phyloP scores from a whole-genome alignment of 2,113 vertebrate species.

The Recurvirostra avosetta region DNA sequence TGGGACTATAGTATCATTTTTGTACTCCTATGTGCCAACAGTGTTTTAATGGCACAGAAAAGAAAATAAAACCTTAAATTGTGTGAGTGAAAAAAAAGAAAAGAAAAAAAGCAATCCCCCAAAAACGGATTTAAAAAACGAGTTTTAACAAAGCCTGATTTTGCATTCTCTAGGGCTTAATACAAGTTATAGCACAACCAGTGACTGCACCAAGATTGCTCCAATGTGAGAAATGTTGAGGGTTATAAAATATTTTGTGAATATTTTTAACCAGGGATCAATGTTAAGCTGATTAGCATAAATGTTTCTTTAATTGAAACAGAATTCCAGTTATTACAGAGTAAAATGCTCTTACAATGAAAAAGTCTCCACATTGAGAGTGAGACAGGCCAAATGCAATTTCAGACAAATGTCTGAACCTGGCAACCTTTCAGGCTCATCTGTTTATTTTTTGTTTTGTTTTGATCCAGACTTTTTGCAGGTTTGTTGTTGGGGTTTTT shows the following conservation, averaged over 20 bases:
- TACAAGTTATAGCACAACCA: neutral
- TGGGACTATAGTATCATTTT: neutral
- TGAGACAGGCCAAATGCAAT: neutral
- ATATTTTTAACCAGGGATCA: neutral
- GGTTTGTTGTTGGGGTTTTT: neutral
- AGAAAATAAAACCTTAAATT: neutral
- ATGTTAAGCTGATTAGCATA: neutral
- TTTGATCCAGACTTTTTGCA: neutral
- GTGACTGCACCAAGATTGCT: neutral
- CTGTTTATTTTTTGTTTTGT: neutral
- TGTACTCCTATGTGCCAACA: neutral
- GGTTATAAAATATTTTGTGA: neutral
- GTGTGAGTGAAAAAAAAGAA: neutral
- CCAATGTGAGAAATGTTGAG: neutral
- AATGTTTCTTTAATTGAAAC: neutral
- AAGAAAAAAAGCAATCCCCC: neutral
- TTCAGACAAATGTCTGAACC: neutral
- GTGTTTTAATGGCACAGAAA: neutral
- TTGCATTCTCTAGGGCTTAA: neutral
- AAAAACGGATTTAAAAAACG: neutral
- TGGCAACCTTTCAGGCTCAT: neutral
- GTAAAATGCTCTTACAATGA: neutral
- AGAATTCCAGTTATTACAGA: neutral
- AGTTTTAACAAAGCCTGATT: neutral
- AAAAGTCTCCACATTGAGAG: neutral